Evolutionary conservation across 2,113 vertebrate genomes (phyloP).

Genomic region (Antigone vipio): DNA sequence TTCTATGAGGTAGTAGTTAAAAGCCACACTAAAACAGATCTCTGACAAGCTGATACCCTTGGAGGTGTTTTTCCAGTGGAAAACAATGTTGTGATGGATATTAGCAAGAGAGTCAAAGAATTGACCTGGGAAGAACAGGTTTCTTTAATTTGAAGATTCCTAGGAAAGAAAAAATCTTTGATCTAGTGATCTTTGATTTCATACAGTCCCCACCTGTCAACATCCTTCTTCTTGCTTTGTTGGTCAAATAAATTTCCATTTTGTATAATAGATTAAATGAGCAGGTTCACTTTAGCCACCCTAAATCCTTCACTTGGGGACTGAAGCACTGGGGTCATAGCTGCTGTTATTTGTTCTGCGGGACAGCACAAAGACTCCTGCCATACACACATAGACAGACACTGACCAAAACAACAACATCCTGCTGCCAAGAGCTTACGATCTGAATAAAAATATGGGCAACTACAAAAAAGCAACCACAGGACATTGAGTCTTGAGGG

Average conservation of each 20-base stretch:
- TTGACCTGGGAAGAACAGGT: background rate
- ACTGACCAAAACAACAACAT: background rate
- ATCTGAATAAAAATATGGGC: background rate
- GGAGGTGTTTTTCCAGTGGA: background rate
- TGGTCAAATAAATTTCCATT: background rate
- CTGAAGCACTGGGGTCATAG: background rate
- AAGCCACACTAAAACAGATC: background rate
- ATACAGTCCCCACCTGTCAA: background rate
- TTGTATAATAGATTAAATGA: background rate
- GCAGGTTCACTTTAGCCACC: background rate
- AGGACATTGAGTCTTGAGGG: background rate
- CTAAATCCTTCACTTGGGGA: background rate
- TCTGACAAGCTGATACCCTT: background rate
- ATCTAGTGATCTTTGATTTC: background rate
- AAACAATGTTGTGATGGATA: background rate
- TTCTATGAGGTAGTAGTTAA: background rate
- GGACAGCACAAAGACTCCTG: background rate
- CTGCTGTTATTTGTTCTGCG: background rate
- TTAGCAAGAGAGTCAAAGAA: background rate
- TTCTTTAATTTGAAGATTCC: background rate
- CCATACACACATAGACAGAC: background rate
- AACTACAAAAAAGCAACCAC: background rate
- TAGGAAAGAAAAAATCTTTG: background rate
- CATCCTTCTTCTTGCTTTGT: background rate
- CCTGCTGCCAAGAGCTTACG: background rate